A percentile compares a stretch with the other conserved stretches of the same genome.
phyloP scores from a whole-genome alignment of 2,113 vertebrate genomes.

The Megaptera novaeangliae region DNA sequence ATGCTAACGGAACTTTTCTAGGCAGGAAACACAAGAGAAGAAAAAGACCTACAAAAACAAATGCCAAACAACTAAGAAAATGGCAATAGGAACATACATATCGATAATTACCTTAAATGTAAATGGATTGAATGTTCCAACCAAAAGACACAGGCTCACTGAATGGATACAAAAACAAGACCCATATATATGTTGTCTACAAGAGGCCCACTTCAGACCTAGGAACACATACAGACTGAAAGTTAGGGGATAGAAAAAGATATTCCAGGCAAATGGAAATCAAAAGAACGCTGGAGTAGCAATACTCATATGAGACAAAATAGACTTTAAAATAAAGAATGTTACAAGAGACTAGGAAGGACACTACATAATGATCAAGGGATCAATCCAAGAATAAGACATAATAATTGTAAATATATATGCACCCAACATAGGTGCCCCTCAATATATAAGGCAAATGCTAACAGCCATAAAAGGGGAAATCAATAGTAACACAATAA shows the following conservation, averaged over 20 bases:
- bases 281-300: not conserved
- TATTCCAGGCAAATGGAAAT: not conserved
- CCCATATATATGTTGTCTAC: not conserved
- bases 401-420: not conserved
- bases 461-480: not conserved
- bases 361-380: not conserved
- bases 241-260: not conserved
- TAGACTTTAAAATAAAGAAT: not conserved
- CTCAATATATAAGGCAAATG: not conserved
- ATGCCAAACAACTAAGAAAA: not conserved
- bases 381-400: not conserved
- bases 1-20: not conserved
- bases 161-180: not conserved
- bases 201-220: not conserved
- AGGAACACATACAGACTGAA: not conserved
- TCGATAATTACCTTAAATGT: not conserved
- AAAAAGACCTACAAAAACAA: not conserved
- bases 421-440: not conserved
- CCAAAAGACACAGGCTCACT: not conserved
- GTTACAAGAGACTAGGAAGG: not conserved
- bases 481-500: not conserved
- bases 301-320: not conserved
- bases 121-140: not conserved
- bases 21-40: not conserved
- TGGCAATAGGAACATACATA: not conserved